Base-by-base conservation (phyloP, 2,888 invertebrate species). In the Acanthococcus lagerstroemiae region DNA sequence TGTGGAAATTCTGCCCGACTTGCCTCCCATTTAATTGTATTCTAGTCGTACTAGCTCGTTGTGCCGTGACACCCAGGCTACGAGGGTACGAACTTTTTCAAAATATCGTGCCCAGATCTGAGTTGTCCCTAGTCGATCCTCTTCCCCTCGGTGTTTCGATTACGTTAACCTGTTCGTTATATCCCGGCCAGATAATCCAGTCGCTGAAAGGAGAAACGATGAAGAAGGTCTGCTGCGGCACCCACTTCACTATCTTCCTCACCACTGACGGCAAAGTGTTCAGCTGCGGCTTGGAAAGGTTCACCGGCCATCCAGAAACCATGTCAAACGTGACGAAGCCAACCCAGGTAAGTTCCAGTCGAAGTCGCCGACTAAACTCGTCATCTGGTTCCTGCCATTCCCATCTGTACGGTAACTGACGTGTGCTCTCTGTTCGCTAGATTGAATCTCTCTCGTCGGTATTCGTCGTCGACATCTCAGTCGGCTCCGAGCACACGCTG, bases 221-320 rank as follows among this genome's bases (percentile, higher is more conserved):
- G 9, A 80, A 79, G 70, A 82, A 82, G 74, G 81, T 83, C 1
- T 80, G 80, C 22, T 83, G 83, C 73, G 84, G 84, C n/a, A 81
- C 82, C 1, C 82, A 83, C 72, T 80, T 84, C 71, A 82, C 83
- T 1, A 78, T 84, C 12, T 83, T 83, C 69, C 75, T 84, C n/a
- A 81, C 83, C 0, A 77, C 75, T 69, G 78, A 79, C 72, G 84
- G 84, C 0, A 75, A 77, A 68, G 78, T 84, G 7, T 83, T 77
- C 71, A 82, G 83, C 1, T 84, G 83, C 75, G 84, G 84, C 45
- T 74, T 79, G 72, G 83, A 84, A 70, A 77, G 82, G 37, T 76
- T 81, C 66, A 81, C 81, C 66, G 83, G 83, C 69, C 81, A 82
- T 3, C 61, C 61, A 12, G 61, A 65, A 55, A 65, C 25, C 27